Conservation (phyloP, 30 jellyfish, hydroid and myxozoan species). For the Pseudorhiza aurosa region DNA sequence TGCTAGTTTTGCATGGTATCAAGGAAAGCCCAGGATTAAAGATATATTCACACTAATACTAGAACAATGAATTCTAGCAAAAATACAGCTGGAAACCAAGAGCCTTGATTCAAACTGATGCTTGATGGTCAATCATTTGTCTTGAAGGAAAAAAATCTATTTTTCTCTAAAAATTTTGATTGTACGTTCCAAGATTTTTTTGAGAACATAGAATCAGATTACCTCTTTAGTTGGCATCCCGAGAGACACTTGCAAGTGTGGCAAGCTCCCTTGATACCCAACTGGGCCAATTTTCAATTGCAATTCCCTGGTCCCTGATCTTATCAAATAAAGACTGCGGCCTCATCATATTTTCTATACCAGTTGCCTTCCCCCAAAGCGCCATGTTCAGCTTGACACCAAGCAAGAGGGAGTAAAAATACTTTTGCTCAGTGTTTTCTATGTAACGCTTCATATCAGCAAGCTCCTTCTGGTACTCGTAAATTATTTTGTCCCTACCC, state of each 20-base stretch:
- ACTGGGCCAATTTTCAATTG: conserved; percentile 85
- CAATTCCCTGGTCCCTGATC: conserved; percentile 71
- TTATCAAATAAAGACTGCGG: conserved; percentile 66
- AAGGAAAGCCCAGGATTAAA: too few species aligned
- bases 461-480: conserved; percentile 52
- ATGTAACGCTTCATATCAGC: conserved; percentile 29
- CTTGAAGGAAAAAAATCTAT: too few species aligned
- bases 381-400: conserved; percentile 90
- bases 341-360: conserved; percentile 50
- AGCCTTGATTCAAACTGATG: too few species aligned
- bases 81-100: too few species aligned
- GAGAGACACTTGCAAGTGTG: conserved; percentile 33
- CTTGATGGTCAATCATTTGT: too few species aligned
- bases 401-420: conserved; percentile 77
- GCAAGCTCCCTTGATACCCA: conserved; percentile 86
- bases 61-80: too few species aligned
- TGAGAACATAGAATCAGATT: too few species aligned
- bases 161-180: too few species aligned
- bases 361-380: conserved; percentile 73
- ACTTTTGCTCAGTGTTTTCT: conserved; percentile 69
- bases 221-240: too few species aligned
- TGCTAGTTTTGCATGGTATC: too few species aligned
- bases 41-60: too few species aligned
- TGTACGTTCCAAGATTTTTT: too few species aligned
- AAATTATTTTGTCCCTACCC: conserved; percentile 44